A percentile compares a stretch with the other conserved stretches of the same genome.
Evolutionary conservation across 2,888 invertebrate genomes (phyloP).

Genomic region (Pristionchus exspectatus): DNA sequence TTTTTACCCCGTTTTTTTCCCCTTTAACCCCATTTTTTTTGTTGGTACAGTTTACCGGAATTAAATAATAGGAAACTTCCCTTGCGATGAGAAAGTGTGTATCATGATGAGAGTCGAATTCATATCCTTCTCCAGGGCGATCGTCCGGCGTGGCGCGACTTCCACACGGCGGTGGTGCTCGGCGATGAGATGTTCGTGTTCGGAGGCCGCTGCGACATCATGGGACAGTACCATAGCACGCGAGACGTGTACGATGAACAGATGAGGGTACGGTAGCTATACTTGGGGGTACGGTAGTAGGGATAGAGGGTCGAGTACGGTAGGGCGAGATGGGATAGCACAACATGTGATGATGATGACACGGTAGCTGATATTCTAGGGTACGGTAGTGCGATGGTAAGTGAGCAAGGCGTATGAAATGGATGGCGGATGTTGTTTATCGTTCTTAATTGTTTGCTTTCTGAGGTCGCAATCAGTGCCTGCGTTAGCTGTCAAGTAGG

Average conservation of each 20-base stretch:
- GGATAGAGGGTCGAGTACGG: constrained; percentile 52
- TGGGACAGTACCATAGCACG: constrained; percentile 82
- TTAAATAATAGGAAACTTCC: no score
- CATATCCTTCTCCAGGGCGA: constrained; percentile 82
- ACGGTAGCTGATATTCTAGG: no score
- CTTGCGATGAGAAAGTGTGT: no score
- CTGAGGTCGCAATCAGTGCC: no score
- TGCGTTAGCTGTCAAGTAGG: no score
- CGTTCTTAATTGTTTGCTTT: no score
- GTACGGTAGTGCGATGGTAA: constrained; percentile 74
- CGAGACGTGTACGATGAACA: constrained; percentile 85
- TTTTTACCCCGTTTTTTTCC: no score
- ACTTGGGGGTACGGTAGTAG: neutral
- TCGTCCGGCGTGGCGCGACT: constrained; percentile 88
- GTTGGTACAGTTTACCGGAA: no score
- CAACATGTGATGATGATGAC: no score
- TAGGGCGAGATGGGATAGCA: constrained; percentile 76
- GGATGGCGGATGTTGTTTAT: no score
- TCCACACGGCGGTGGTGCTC: constrained; percentile 90
- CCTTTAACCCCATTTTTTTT: no score
- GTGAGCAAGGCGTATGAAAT: no score
- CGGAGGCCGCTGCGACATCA: constrained; percentile 88
- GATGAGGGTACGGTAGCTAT: constrained; percentile 57
- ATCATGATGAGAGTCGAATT: neutral
- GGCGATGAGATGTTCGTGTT: constrained; percentile 90